Evolutionary conservation across 2,113 vertebrate genomes (phyloP), one percentile per base, ranked within the genome.

Genomic region (Daubentonia madagascariensis): DNA sequence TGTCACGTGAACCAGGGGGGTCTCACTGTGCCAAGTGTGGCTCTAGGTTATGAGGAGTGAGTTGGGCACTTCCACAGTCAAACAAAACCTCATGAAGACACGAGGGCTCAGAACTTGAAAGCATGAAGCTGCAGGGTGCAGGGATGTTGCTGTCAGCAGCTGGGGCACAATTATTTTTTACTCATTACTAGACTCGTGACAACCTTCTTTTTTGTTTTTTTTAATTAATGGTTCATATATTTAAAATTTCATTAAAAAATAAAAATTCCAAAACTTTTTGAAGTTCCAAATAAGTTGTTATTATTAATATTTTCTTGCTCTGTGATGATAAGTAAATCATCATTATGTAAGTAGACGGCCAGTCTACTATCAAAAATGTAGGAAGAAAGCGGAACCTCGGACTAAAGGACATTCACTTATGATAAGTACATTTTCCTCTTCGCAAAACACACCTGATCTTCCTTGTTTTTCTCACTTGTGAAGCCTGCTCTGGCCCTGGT

Each of bases 1-100:
- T 1, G 17, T 16, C 25, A 80, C 0, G 4, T 17, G 52, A 54
- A 54, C 12, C 17, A 22, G 59, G 18, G 25, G 0, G n/a, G 48
- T 23, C 18, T 50, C 18, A 1, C 12, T n/a, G 4, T 6, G 25
- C 10, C 5, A 40, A 52, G 22, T 2, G 40, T 13, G 32, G 54
- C 8, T 20, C 40, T 50, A 7, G 37, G 37, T 43, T 22, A 43
- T 3, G 11, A 43, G 37, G 54, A 37, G 13, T 23, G 22, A 52
- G 43, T 1, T 28, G 23, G 43, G 48, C 32, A 22, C 10, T 8
- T 2, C 45, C 35, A 6, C 35, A 3, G 11, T 25, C 32, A 65
- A n/a, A 80, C 8, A 5, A 5, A 14, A 16, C 28, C 1, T 23
- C 48, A 22, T 1, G 6, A 5, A 23, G 22, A 25, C 76, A 28